A percentile compares a stretch with the other conserved stretches of the same genome.
Conservation (phyloP, 2,113 vertebrate genomes). For the Lipophrys pholis region DNA sequence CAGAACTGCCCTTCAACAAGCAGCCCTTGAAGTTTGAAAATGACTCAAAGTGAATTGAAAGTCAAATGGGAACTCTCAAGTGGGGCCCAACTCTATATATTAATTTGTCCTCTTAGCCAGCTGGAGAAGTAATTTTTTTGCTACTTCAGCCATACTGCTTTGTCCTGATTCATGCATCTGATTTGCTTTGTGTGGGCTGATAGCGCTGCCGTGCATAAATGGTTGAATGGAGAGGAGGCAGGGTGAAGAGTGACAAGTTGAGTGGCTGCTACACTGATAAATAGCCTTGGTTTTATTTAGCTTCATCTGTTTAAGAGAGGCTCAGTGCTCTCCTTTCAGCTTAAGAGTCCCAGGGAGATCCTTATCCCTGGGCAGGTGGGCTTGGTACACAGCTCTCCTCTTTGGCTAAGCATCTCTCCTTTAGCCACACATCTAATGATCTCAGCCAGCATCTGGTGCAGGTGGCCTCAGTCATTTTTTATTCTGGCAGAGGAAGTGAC, state of each 20-base stretch:
- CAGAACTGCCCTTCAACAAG: slow-evolving; percentile 24
- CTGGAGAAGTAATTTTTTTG: slow-evolving; percentile 56
- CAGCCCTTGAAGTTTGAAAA: slow-evolving; percentile 39
- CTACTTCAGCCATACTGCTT: slow-evolving; percentile 44
- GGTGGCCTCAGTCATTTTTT: slow-evolving; percentile 58
- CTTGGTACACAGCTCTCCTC: slow-evolving; percentile 54
- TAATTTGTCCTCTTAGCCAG: slow-evolving; percentile 57
- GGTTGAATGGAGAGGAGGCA: slow-evolving; percentile 56
- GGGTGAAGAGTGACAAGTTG: slow-evolving; percentile 65
- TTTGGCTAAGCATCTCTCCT: slow-evolving; percentile 71
- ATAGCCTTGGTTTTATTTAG: slow-evolving; percentile 72
- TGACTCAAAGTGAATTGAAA: slow-evolving; percentile 49
- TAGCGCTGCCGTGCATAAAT: slow-evolving; percentile 48
- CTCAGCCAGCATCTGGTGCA: slow-evolving; percentile 71
- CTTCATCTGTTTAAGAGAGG: slow-evolving; percentile 77
- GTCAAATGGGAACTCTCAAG: slow-evolving; percentile 40
- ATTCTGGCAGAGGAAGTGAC: slow-evolving; percentile 50
- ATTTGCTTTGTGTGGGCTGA: slow-evolving; percentile 64
- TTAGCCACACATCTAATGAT: slow-evolving; percentile 71
- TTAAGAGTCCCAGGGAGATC: slow-evolving; percentile 71
- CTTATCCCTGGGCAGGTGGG: slow-evolving; percentile 67
- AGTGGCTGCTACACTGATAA: slow-evolving; percentile 70
- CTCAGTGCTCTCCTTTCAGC: slow-evolving; percentile 61
- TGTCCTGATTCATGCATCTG: slow-evolving; percentile 57
- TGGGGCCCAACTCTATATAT: slow-evolving; percentile 39